phyloP scores from a whole-genome alignment of 53 echinoderm and acorn worm genomes.

The Holothuria scabra region DNA sequence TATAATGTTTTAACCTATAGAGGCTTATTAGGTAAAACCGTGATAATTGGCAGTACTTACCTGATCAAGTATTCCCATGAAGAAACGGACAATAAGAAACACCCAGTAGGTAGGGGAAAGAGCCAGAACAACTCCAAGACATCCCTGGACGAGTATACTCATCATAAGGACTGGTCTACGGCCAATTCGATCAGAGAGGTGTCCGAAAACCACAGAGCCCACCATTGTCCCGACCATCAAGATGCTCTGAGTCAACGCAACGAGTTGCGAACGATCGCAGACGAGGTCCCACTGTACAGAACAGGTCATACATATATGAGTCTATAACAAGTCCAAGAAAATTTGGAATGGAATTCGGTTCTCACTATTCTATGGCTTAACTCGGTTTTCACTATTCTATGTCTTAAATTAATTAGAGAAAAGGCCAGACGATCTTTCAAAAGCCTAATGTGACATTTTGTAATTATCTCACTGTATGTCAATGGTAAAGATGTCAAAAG shows the following conservation, averaged over 20 bases:
- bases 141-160: not conserved
- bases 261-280: not conserved
- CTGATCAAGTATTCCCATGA: slow-evolving; percentile 14
- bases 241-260: slow-evolving; percentile 5
- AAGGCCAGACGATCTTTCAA: too few relatives aligned
- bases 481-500: too few relatives aligned
- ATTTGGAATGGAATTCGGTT: too few relatives aligned
- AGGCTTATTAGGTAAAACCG: too few relatives aligned
- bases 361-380: too few relatives aligned
- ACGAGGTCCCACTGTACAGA: slow-evolving; percentile 10
- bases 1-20: too few relatives aligned
- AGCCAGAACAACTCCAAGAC: slow-evolving; percentile 17
- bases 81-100: slow-evolving; percentile 16
- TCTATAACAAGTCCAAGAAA: too few relatives aligned
- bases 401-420: too few relatives aligned
- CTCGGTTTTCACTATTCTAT: too few relatives aligned
- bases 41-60: not conserved
- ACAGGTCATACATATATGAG: too few relatives aligned
- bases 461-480: too few relatives aligned
- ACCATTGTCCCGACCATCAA: slow-evolving; percentile 2
- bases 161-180: not conserved
- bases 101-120: not conserved
- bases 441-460: too few relatives aligned
- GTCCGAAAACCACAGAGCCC: slow-evolving; percentile 3
- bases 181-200: slow-evolving; percentile 8